phyloP scores from a whole-genome alignment of 92 coral and sea anemone species.

The Pocillopora meandrina region DNA sequence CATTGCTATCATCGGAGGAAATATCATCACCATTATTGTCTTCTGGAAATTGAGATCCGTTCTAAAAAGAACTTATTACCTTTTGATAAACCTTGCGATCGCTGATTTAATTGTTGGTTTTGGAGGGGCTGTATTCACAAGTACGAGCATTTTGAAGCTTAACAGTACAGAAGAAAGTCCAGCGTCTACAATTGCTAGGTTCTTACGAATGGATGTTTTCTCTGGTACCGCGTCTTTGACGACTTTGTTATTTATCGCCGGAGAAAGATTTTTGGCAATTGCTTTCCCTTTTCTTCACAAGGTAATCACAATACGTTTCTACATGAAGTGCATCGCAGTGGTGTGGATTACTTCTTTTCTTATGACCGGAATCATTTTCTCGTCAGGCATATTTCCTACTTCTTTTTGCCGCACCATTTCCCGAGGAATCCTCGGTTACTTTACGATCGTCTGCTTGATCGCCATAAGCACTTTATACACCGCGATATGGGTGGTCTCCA shows the following conservation, averaged over 20 bases:
- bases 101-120: conserved; percentile 58
- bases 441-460: background rate
- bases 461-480: background rate
- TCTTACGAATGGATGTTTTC: background rate
- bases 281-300: conserved; percentile 12
- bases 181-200: too few relatives aligned
- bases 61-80: conserved; percentile 44
- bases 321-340: background rate
- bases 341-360: background rate
- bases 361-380: background rate
- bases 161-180: background rate
- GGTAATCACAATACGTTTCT: background rate
- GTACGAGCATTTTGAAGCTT: background rate
- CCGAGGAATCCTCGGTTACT: background rate
- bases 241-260: conserved; percentile 7
- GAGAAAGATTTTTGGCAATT: background rate
- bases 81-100: conserved; percentile 49
- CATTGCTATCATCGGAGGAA: conserved; percentile 42
- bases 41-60: conserved; percentile 40
- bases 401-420: background rate
- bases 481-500: background rate
- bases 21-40: conserved; percentile 44
- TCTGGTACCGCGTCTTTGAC: conserved; percentile 23
- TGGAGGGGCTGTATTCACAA: background rate
- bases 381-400: background rate